Evolutionary conservation across 2,797 vertebrate genomes (phyloP).

Genomic region (Spheniscus humboldti): DNA sequence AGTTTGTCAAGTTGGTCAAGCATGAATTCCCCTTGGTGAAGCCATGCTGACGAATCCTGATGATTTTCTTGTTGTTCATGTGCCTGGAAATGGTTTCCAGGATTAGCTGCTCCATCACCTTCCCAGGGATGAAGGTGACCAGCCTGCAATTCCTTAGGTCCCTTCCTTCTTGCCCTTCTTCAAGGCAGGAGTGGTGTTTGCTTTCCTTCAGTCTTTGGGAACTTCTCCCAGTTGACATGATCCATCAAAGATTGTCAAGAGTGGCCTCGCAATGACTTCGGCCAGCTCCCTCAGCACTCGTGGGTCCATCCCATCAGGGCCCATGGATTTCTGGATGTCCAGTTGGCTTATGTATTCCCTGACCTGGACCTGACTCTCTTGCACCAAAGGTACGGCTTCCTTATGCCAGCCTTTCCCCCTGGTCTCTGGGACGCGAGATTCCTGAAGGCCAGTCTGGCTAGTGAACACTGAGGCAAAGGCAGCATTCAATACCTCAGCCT

Average conservation of each 20-base stretch:
- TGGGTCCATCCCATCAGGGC: background rate
- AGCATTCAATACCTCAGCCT: background rate
- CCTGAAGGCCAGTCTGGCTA: background rate
- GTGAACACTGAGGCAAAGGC: background rate
- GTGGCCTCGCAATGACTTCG: background rate
- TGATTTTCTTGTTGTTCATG: background rate
- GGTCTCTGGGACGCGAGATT: background rate
- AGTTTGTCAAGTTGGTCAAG: background rate
- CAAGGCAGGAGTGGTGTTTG: background rate
- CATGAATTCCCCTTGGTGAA: background rate
- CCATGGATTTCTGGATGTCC: background rate
- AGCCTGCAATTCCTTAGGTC: background rate
- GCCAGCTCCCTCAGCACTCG: background rate
- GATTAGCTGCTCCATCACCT: background rate
- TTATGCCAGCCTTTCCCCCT: background rate
- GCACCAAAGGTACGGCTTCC: background rate
- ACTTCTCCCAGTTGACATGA: background rate
- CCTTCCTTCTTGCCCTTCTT: background rate
- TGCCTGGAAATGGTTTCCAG: background rate
- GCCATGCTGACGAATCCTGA: background rate
- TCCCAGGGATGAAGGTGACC: background rate
- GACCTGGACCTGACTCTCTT: background rate
- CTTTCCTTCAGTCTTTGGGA: background rate
- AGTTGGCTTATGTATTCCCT: background rate
- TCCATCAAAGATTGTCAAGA: background rate